phyloP scores from a whole-genome alignment of 2,113 vertebrate species.

The Malaclemys terrapin region DNA sequence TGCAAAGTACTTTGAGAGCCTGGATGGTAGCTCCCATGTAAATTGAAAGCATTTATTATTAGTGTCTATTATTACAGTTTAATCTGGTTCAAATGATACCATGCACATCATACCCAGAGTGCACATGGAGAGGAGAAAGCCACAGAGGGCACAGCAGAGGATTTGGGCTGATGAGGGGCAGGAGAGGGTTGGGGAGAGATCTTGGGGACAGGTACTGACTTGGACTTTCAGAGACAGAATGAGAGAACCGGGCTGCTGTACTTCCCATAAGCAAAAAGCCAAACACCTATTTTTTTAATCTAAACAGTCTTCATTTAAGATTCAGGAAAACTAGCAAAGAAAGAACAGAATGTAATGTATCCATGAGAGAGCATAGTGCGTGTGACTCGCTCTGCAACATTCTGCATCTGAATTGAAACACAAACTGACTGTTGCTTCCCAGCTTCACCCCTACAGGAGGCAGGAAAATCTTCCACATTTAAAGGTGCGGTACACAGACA shows the following conservation, averaged over 20 bases:
- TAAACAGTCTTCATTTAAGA: neutral
- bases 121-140: neutral
- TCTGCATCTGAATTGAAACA: neutral
- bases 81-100: neutral
- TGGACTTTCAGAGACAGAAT: neutral
- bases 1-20: neutral
- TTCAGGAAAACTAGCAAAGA: neutral
- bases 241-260: neutral
- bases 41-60: neutral
- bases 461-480: neutral
- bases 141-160: neutral
- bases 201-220: neutral
- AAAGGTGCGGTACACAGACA: neutral
- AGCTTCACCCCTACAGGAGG: neutral
- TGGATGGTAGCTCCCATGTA: rapidly evolving
- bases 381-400: neutral
- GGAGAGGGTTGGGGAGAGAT: neutral
- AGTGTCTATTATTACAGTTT: neutral
- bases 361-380: neutral
- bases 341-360: neutral
- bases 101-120: neutral
- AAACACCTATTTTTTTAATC: neutral
- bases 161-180: neutral
- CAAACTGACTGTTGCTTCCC: neutral
- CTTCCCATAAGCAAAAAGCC: neutral